Conservation (phyloP, 2,888 invertebrate species). For the Tenthredo livida region DNA sequence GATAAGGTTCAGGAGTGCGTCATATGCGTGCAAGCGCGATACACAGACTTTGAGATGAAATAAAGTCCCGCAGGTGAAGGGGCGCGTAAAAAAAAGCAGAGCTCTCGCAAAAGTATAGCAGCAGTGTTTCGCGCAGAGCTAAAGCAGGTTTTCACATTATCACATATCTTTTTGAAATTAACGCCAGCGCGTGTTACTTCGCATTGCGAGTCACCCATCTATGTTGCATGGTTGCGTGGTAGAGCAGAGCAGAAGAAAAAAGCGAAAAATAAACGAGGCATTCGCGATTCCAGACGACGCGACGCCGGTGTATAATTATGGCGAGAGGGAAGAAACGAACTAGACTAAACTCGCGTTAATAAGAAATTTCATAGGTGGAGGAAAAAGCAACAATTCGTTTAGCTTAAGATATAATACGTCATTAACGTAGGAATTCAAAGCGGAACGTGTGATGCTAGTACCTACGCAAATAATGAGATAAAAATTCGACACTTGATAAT, state of each 20-base stretch:
- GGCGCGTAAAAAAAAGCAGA: constrained; percentile 1
- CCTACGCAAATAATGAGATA: not conserved
- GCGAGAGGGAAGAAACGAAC: constrained; percentile 65
- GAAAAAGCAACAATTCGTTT: not conserved
- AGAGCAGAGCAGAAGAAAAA: not conserved
- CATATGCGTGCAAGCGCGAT: not conserved
- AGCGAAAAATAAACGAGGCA: not conserved
- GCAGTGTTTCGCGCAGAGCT: not conserved
- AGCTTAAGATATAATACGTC: not conserved
- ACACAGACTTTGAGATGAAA: not conserved
- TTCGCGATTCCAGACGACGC: constrained; percentile 61
- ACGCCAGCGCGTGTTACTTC: constrained; percentile 62
- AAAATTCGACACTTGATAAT: not conserved
- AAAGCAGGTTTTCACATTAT: constrained; percentile 55
- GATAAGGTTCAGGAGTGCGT: not conserved
- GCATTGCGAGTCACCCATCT: not conserved
- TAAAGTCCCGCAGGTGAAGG: constrained; percentile 5
- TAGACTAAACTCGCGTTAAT: constrained; percentile 68
- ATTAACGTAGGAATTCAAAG: not conserved
- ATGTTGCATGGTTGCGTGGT: constrained; percentile 8
- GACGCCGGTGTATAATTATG: constrained; percentile 68
- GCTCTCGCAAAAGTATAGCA: constrained; percentile 1
- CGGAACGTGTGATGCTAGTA: not conserved
- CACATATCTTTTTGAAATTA: constrained; percentile 64
- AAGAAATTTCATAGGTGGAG: constrained; percentile 58